phyloP scores from a whole-genome alignment of 2,888 invertebrate genomes.

The Caenorhabditis sp. region DNA sequence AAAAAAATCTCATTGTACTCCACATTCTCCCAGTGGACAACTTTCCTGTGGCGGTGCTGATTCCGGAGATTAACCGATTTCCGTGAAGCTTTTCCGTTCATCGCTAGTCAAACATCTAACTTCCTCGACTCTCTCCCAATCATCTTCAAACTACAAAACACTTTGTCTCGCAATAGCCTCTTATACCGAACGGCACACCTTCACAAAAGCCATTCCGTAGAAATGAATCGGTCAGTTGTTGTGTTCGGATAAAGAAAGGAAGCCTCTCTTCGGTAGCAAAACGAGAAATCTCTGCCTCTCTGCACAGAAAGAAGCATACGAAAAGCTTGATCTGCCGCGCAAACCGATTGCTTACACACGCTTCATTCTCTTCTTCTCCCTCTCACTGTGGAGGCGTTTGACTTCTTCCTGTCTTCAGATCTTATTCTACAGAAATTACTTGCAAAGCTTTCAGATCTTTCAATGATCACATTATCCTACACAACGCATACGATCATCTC shows the following conservation, averaged over 20 bases:
- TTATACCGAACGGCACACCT: neutral
- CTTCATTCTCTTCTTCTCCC: conserved; percentile 11
- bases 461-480: conserved; percentile 71
- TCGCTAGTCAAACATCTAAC: no score
- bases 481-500: conserved; percentile 76
- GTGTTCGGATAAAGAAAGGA: conserved; percentile 33
- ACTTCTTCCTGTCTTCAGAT: neutral
- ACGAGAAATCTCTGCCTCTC: conserved; percentile 34
- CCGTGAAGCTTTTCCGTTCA: no score
- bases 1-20: no score
- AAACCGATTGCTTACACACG: conserved; percentile 7
- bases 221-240: conserved; percentile 24
- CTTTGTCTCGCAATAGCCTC: conserved; percentile 16
- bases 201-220: conserved; percentile 24
- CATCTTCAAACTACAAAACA: neutral
- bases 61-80: no score
- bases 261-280: conserved; percentile 14
- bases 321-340: conserved; percentile 31
- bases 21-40: no score
- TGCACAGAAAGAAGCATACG: conserved; percentile 18
- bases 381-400: no score
- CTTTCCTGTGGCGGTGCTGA: no score
- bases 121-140: no score
- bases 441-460: neutral
- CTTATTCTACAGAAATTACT: neutral